A percentile compares a stretch with the other conserved stretches of the same genome.
phyloP scores from a whole-genome alignment of 2,113 vertebrate species.

The Trachemys scripta region DNA sequence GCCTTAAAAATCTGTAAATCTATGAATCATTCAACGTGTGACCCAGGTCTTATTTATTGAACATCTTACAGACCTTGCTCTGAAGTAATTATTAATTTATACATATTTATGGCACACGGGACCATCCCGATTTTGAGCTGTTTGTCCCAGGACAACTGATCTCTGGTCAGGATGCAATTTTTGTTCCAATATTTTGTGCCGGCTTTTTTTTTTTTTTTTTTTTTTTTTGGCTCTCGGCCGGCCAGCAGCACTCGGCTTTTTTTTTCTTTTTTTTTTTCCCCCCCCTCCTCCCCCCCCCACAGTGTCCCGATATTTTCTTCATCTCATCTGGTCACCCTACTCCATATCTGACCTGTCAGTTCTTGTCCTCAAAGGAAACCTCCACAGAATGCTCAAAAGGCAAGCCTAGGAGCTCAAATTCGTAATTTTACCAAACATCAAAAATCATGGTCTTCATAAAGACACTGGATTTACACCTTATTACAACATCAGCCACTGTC shows the following conservation, averaged over 20 bases:
- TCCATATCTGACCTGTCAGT: background rate
- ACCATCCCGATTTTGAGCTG: too few species aligned
- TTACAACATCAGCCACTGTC: background rate
- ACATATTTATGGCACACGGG: background rate
- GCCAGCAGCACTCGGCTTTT: too few species aligned
- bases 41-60: background rate
- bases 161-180: too few species aligned
- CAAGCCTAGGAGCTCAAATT: background rate
- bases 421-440: background rate
- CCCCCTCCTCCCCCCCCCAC: too few species aligned
- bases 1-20: background rate
- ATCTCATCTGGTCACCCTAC: too few species aligned
- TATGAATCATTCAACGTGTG: background rate
- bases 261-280: too few species aligned
- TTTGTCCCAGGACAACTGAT: too few species aligned
- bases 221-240: too few species aligned
- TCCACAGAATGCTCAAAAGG: background rate
- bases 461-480: background rate
- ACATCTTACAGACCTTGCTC: background rate
- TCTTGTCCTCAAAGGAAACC: background rate
- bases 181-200: too few species aligned
- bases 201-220: too few species aligned
- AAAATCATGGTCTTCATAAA: background rate
- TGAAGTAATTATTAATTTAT: background rate
- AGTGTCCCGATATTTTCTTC: too few species aligned